These are phyloP conservation scores for Macrotrachela quadricornifera DNA, from an alignment of 1,140 invertebrate genomes.

Conservation along the genomic window DNA sequence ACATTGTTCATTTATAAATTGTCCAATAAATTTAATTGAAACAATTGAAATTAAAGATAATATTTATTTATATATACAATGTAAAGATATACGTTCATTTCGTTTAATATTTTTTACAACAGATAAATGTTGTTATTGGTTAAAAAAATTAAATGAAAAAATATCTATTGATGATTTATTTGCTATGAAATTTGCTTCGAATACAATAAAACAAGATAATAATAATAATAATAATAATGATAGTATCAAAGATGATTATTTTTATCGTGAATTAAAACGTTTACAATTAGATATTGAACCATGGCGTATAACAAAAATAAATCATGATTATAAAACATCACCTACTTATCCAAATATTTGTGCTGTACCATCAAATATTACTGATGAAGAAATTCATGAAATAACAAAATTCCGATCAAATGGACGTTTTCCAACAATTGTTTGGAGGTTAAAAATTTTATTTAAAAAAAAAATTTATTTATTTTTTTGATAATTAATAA, in stretches of 20 bases:
- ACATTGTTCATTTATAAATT: too few relatives aligned
- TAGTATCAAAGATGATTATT: neutral
- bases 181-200: too few relatives aligned
- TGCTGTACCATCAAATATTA: conserved; percentile 61
- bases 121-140: too few relatives aligned
- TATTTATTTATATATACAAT: too few relatives aligned
- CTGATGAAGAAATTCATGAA: conserved; percentile 54
- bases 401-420: conserved; percentile 68
- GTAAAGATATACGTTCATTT: too few relatives aligned
- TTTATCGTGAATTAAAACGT: neutral
- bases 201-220: too few relatives aligned
- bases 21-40: too few relatives aligned
- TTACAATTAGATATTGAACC: neutral
- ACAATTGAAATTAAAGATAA: too few relatives aligned
- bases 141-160: too few relatives aligned
- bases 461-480: neutral
- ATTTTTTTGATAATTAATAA: conserved; percentile 35
- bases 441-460: conserved; percentile 50
- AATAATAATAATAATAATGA: too few relatives aligned
- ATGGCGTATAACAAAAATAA: neutral
- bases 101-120: too few relatives aligned
- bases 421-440: conserved; percentile 62
- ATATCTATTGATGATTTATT: too few relatives aligned
- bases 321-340: conserved; percentile 32
- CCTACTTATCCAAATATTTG: conserved; percentile 65